A percentile compares a stretch with the other conserved stretches of the same genome.
Evolutionary conservation across 2,888 invertebrate species (phyloP).

Genomic region (Dastarcus helophoroides): DNA sequence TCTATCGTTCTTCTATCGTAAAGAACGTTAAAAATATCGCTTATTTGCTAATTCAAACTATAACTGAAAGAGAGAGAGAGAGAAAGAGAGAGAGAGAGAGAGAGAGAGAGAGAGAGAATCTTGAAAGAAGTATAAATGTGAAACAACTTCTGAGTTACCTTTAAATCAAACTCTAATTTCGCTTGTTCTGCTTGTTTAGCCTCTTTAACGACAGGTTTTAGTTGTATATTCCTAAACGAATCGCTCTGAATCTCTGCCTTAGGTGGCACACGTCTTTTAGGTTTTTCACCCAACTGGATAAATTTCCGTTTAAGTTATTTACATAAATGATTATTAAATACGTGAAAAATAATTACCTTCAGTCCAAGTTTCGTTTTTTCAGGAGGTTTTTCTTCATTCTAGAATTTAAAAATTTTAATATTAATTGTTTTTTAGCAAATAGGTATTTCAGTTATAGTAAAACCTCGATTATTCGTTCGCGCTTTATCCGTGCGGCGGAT

Average conservation of each 20-base stretch:
- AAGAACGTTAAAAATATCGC: too few species aligned
- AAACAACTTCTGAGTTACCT: slow-evolving; percentile 28
- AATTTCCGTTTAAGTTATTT: slow-evolving; percentile 2
- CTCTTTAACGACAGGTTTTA: slow-evolving; percentile 45
- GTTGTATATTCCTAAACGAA: slow-evolving; percentile 47
- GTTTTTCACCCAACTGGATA: slow-evolving; percentile 21
- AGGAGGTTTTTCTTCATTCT: slow-evolving; percentile 20
- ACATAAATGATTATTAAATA: too few species aligned
- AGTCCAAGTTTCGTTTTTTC: slow-evolving; percentile 18
- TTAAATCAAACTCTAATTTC: slow-evolving; percentile 29
- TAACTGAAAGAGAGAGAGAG: slow-evolving; percentile 2
- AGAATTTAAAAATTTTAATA: slow-evolving; percentile 4
- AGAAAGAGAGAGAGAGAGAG: not conserved
- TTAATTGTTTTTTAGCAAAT: too few species aligned
- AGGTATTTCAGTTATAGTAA: too few species aligned
- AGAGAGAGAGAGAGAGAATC: not conserved
- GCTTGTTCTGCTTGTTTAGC: slow-evolving; percentile 33
- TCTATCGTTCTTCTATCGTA: too few species aligned
- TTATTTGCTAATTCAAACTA: too few species aligned
- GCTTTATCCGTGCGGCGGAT: too few species aligned
- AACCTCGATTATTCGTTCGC: too few species aligned
- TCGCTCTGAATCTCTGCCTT: slow-evolving; percentile 41
- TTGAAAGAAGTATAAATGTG: not conserved
- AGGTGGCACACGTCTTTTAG: slow-evolving; percentile 38
- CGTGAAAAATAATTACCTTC: slow-evolving; percentile 10